phyloP scores from a whole-genome alignment of 2,888 invertebrate genomes.

The Junonia oenone region DNA sequence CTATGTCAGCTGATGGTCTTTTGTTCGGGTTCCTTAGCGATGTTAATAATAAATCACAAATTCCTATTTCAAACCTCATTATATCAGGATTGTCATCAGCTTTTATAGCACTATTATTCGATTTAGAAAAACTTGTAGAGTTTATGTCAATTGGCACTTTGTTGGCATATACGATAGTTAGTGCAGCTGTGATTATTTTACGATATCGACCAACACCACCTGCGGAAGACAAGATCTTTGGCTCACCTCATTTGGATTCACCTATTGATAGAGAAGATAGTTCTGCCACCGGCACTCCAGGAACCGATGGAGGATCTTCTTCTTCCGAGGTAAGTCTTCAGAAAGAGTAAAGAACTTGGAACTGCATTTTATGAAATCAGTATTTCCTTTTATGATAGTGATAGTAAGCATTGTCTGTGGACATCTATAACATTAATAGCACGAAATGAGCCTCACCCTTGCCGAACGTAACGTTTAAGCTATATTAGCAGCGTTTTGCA shows the following conservation, averaged over 20 bases:
- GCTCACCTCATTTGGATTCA: slow-evolving; percentile 72
- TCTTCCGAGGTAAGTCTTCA: slow-evolving; percentile 78
- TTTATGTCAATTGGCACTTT: slow-evolving; percentile 96
- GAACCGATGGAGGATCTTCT: slow-evolving; percentile 80
- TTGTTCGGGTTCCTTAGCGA: slow-evolving; percentile 89
- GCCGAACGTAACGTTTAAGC: too few species aligned
- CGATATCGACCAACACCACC: slow-evolving; percentile 84
- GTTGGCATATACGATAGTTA: slow-evolving; percentile 94
- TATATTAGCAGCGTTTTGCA: too few species aligned
- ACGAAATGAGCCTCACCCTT: too few species aligned
- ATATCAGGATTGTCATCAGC: slow-evolving; percentile 89
- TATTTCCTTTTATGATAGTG: too few species aligned
- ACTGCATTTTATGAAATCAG: too few species aligned
- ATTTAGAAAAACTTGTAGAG: slow-evolving; percentile 93
- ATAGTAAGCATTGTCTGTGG: too few species aligned
- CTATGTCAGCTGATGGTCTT: slow-evolving; percentile 94
- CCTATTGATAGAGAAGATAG: slow-evolving; percentile 80
- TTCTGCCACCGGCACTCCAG: slow-evolving; percentile 81
- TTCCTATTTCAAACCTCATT: slow-evolving; percentile 86
- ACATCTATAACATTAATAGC: too few species aligned
- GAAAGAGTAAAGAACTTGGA: too few species aligned
- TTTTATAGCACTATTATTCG: slow-evolving; percentile 89
- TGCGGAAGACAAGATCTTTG: slow-evolving; percentile 68
- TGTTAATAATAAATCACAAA: slow-evolving; percentile 88
- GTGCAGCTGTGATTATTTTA: slow-evolving; percentile 92